Percentiles rank a stretch among this genome's conserved stretches.
phyloP scores from a whole-genome alignment of 2,797 vertebrate genomes.

The Arctocebus calabarensis region DNA sequence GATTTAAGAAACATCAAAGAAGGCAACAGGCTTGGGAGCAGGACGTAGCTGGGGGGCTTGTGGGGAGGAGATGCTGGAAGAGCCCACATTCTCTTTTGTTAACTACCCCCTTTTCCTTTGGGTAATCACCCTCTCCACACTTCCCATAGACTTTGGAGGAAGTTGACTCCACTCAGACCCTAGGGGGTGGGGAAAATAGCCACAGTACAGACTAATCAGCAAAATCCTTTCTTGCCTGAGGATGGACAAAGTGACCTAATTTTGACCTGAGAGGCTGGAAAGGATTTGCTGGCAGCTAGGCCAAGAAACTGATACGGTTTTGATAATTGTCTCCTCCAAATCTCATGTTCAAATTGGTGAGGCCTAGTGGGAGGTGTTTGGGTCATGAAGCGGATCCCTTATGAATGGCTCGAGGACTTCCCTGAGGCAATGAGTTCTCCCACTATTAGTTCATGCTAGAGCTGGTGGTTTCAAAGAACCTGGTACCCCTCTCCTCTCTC shows the following conservation, averaged over 20 bases:
- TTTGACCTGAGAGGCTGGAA: background rate
- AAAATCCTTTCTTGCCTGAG: constrained; percentile 46
- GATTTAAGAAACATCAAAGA: background rate
- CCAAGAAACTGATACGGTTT: background rate
- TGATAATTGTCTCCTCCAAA: background rate
- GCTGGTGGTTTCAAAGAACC: background rate
- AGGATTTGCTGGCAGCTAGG: background rate
- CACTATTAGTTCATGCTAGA: background rate
- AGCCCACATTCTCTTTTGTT: background rate
- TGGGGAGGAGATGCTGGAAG: background rate
- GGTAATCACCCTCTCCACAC: background rate
- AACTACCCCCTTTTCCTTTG: background rate
- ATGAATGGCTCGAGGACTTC: background rate
- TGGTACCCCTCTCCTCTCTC: background rate
- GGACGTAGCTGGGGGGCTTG: background rate
- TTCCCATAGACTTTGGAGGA: background rate
- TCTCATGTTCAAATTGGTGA: background rate
- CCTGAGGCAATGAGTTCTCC: background rate
- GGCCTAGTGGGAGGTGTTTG: background rate
- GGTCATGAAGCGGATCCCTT: background rate
- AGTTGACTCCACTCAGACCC: background rate
- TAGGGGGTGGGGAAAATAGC: background rate
- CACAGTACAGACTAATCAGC: background rate
- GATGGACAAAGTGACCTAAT: constrained; percentile 1
- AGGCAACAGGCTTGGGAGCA: background rate